Percentiles rank a stretch among this genome's conserved stretches.
Conservation (phyloP, 2,797 vertebrate genomes). For the Mormyrus hasselquistii region DNA sequence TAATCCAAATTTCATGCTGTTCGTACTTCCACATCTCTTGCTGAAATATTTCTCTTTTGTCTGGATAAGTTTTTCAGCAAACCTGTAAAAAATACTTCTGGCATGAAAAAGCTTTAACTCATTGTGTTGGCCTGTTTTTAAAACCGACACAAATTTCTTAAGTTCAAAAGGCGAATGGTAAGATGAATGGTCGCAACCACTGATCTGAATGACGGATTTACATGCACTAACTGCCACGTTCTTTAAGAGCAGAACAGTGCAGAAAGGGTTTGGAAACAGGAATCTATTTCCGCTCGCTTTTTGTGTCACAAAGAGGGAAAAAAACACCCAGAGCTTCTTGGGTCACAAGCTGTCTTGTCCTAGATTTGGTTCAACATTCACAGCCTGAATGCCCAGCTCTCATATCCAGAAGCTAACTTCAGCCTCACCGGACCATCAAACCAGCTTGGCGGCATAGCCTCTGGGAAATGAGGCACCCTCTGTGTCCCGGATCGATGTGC, state of each 20-base stretch:
- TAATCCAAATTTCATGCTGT: background rate
- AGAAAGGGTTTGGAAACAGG: background rate
- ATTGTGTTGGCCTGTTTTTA: background rate
- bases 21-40: background rate
- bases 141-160: background rate
- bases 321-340: slow-evolving; percentile 22
- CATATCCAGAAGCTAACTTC: background rate
- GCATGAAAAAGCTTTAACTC: background rate
- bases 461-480: background rate
- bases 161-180: background rate
- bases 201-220: background rate
- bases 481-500: background rate
- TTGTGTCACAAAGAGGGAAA: background rate
- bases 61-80: background rate
- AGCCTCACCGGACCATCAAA: background rate
- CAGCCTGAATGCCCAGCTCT: background rate
- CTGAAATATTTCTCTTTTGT: background rate
- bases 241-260: background rate
- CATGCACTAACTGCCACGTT: background rate
- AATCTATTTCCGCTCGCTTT: background rate
- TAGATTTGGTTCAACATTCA: background rate
- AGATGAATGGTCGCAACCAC: background rate
- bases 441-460: background rate
- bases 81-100: background rate
- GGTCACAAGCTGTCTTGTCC: slow-evolving; percentile 2